These are phyloP conservation scores for Drosophila malerkotliana DNA, from an alignment of 1,140 invertebrate genomes.

Conservation along the genomic window DNA sequence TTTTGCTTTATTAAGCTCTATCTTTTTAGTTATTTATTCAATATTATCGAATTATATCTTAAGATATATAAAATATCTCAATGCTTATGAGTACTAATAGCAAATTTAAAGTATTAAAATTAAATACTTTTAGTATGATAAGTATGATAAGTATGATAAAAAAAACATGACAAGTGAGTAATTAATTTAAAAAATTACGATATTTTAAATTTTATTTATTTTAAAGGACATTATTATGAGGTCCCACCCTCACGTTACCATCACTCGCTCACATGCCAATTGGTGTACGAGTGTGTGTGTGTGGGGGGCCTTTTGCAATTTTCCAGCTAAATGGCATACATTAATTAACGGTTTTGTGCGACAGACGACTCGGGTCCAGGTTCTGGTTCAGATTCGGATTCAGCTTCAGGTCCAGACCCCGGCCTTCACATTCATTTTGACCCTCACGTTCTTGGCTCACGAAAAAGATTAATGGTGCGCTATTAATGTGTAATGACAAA, in stretches of 20 bases:
- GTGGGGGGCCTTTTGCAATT: constrained; percentile 67
- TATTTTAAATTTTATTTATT: too few relatives aligned
- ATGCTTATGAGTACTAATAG: too few relatives aligned
- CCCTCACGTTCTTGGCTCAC: constrained; percentile 59
- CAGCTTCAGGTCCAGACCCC: constrained; percentile 43
- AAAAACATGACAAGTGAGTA: too few relatives aligned
- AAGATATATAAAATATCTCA: too few relatives aligned
- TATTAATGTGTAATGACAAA: constrained; percentile 83
- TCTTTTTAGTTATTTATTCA: too few relatives aligned
- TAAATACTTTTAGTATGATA: too few relatives aligned
- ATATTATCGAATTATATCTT: too few relatives aligned
- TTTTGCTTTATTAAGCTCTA: too few relatives aligned
- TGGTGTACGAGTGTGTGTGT: constrained; percentile 25
- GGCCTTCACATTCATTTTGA: constrained; percentile 35
- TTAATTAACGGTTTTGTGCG: constrained; percentile 76
- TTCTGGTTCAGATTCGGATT: constrained; percentile 41
- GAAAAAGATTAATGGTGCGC: constrained; percentile 79
- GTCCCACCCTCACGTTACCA: constrained; percentile 5
- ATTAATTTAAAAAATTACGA: too few relatives aligned
- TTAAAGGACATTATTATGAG: background rate
- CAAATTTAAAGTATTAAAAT: too few relatives aligned
- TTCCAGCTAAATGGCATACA: constrained; percentile 82
- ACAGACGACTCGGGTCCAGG: constrained; percentile 60
- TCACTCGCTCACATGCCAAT: constrained; percentile 18
- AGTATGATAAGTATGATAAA: too few relatives aligned